phyloP scores from a whole-genome alignment of 2,797 vertebrate species.

The Enoplosus armatus region DNA sequence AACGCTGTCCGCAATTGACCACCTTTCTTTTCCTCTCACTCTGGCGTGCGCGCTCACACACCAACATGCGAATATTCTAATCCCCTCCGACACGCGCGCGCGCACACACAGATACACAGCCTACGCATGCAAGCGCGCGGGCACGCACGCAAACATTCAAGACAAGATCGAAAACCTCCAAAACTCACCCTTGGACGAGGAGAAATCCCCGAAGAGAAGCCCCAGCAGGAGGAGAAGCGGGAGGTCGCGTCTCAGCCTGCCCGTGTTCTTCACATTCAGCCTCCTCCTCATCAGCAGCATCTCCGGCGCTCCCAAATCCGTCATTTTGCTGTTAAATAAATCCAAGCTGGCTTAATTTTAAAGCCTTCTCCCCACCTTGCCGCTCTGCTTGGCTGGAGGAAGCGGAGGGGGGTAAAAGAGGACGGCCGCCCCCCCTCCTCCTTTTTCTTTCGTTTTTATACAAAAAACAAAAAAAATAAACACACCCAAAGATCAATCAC shows the following conservation, averaged over 20 bases:
- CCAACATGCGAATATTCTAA: slow-evolving; percentile 33
- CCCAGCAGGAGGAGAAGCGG: slow-evolving; percentile 77
- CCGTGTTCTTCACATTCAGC: slow-evolving; percentile 59
- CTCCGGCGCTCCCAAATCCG: slow-evolving; percentile 75
- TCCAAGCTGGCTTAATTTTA: slow-evolving; percentile 75
- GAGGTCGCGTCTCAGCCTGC: slow-evolving; percentile 75
- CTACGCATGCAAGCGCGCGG: background rate
- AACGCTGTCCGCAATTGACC: slow-evolving; percentile 44
- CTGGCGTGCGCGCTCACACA: slow-evolving; percentile 29
- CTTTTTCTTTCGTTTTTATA: slow-evolving; percentile 67
- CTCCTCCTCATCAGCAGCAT: slow-evolving; percentile 63
- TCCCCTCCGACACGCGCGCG: slow-evolving; percentile 12
- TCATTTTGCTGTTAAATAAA: slow-evolving; percentile 79
- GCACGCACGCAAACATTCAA: slow-evolving; percentile 9
- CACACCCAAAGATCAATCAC: slow-evolving; percentile 74
- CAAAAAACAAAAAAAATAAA: slow-evolving; percentile 15
- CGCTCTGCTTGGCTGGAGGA: slow-evolving; percentile 75
- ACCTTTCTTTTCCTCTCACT: slow-evolving; percentile 29
- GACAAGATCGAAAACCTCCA: slow-evolving; percentile 31
- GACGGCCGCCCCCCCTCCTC: slow-evolving; percentile 75
- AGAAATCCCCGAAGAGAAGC: slow-evolving; percentile 77
- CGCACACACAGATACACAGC: background rate
- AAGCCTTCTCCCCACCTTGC: slow-evolving; percentile 78
- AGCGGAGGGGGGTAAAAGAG: slow-evolving; percentile 79
- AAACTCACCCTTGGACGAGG: slow-evolving; percentile 80